A percentile compares a stretch with the other conserved stretches of the same genome.
phyloP scores from a whole-genome alignment of 1,140 invertebrate genomes.

The Drosophila suzukii region DNA sequence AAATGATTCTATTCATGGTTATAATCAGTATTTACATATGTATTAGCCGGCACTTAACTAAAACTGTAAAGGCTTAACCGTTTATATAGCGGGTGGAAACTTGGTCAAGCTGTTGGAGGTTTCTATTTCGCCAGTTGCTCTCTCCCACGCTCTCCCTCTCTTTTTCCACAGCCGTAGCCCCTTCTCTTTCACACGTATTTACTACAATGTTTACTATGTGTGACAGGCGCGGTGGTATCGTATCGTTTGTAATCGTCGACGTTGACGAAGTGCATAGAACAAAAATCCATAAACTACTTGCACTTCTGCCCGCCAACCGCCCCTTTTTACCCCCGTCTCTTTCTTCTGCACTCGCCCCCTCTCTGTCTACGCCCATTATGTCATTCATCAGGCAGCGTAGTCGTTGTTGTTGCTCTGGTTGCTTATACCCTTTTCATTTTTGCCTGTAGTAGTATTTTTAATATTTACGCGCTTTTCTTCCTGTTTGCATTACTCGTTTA shows the following conservation, averaged over 20 bases:
- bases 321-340: neutral
- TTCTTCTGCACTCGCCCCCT: conserved; percentile 3
- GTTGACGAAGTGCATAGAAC: conserved; percentile 35
- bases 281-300: conserved; percentile 81
- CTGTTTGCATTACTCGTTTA: conserved; percentile 48
- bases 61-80: neutral
- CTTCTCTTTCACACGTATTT: conserved; percentile 56
- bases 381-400: conserved; percentile 66
- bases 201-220: conserved; percentile 82
- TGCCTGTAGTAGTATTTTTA: conserved; percentile 60
- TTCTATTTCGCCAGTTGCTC: neutral
- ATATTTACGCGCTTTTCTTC: conserved; percentile 68
- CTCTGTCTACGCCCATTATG: conserved; percentile 65
- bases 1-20: too few relatives aligned
- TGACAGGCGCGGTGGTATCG: conserved; percentile 34
- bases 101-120: conserved; percentile 27
- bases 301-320: conserved; percentile 22
- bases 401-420: conserved; percentile 15
- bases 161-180: conserved; percentile 1
- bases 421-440: conserved; percentile 47
- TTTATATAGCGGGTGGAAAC: conserved; percentile 20
- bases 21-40: neutral
- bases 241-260: conserved; percentile 30
- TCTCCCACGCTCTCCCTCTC: conserved; percentile 4
- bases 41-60: neutral